Evolutionary conservation across 2,888 invertebrate species (phyloP), one percentile per base, ranked within the genome.

Genomic region (Mythimna impura): DNA sequence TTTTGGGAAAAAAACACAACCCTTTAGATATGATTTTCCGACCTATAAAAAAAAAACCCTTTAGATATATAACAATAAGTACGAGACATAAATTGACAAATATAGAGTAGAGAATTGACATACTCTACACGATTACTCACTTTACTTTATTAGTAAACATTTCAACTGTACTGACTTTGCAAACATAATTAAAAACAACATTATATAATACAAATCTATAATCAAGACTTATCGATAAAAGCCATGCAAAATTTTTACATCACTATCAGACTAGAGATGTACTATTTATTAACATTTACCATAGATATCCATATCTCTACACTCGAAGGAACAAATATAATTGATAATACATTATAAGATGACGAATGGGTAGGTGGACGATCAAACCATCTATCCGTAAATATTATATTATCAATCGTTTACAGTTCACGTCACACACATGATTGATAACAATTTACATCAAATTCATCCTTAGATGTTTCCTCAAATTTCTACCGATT

Each of bases 81-180:
- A 75, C 30, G 76, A 76, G 78, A 74, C 78, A 86, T 74, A 89
- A 91, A 89, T 90, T 91, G 89, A 91, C 91, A 84, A 84, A 74
- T 82, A 81, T 74, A 66, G 71, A 80, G 81, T 76, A 81, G 63
- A 78, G 87, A 87, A 87, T 87, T 87, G 87, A 87, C 87, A 88
- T 87, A 87, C 72, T 77, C 72, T 80, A 83, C 86, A 88, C 77
- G 85, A 87, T 83, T 86, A 86, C 87, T 69, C 76, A 76, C 50
- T 75, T 83, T 73, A 70, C 73, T 68, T 81, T 76, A 73, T 66
- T 77, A 73, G 70, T 83, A 76, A 86, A 82, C 85, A 75, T 68
- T 76, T 73, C 78, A 73, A 73, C 34, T 54, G 47, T 58, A 60
- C 84, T 84, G 79, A 85, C 89, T 88, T 89, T 87, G 88, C 88